These are phyloP conservation scores for Nomada ferruginata DNA, from an alignment of 2,888 invertebrate genomes.

Conservation along the genomic window DNA sequence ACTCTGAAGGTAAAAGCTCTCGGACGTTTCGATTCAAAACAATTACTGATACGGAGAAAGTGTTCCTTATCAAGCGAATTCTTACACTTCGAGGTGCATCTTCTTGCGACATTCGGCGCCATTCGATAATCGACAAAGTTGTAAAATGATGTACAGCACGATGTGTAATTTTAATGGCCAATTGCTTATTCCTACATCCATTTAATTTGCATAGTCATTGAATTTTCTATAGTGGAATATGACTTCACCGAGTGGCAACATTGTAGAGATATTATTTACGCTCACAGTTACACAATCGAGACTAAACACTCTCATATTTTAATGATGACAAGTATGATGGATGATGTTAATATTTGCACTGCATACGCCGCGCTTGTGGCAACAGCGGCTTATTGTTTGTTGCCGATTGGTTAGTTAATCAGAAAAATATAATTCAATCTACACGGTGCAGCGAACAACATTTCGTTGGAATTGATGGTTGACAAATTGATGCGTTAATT, in stretches of 20 bases:
- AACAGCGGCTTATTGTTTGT: too few relatives aligned
- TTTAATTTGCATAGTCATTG: neutral
- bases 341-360: neutral
- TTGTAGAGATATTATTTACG: neutral
- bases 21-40: neutral
- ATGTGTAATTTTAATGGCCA: slow-evolving; percentile 27
- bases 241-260: slow-evolving; percentile 16
- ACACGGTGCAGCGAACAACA: neutral
- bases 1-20: neutral
- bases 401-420: neutral
- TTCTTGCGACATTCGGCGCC: slow-evolving; percentile 15
- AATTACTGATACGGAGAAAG: slow-evolving; percentile 3
- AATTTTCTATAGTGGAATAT: slow-evolving; percentile 11
- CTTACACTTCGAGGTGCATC: slow-evolving; percentile 4
- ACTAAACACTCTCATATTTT: slow-evolving; percentile 1
- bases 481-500: slow-evolving; percentile 17
- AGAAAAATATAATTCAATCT: neutral
- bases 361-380: neutral
- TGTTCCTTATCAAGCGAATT: slow-evolving; percentile 3
- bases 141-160: slow-evolving; percentile 23
- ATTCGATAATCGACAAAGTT: slow-evolving; percentile 26
- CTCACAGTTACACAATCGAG: neutral
- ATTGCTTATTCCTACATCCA: slow-evolving; percentile 37
- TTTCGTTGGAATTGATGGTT: neutral
- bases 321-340: neutral